These are phyloP conservation scores for Melanophora roralis DNA, from an alignment of 2,888 invertebrate species.

Conservation along the genomic window DNA sequence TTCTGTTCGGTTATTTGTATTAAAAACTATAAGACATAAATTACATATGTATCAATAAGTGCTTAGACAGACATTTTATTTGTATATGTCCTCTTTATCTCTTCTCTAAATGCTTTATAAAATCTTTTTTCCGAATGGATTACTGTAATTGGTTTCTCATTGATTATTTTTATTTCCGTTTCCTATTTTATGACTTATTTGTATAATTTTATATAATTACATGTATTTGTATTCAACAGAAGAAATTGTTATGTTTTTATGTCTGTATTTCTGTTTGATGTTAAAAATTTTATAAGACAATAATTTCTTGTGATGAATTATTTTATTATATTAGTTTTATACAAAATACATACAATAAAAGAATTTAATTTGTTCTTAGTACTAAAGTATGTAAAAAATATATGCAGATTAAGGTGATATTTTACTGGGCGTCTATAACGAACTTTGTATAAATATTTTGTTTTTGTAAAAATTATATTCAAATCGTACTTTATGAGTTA, in stretches of 20 bases:
- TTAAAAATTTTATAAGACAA: background rate
- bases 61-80: conserved; percentile 42
- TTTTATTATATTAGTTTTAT: conserved; percentile 47
- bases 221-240: conserved; percentile 11
- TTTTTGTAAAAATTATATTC: too few species aligned
- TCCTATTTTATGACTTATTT: conserved; percentile 34
- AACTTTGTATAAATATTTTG: too few species aligned
- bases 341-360: background rate
- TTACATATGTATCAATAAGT: conserved; percentile 51
- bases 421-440: too few species aligned
- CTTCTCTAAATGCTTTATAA: conserved; percentile 36
- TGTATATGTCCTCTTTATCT: background rate
- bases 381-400: too few species aligned
- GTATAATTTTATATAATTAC: background rate
- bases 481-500: too few species aligned
- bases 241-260: conserved; percentile 19
- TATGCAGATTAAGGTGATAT: too few species aligned
- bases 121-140: conserved; percentile 47
- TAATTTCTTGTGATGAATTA: conserved; percentile 41
- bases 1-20: conserved; percentile 20
- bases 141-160: conserved; percentile 59
- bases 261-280: background rate
- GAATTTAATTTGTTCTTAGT: too few species aligned
- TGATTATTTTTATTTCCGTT: conserved; percentile 58
- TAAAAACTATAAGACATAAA: conserved; percentile 23